phyloP scores from a whole-genome alignment of 2,888 invertebrate genomes.

The Lasioglossum leucozonium region DNA sequence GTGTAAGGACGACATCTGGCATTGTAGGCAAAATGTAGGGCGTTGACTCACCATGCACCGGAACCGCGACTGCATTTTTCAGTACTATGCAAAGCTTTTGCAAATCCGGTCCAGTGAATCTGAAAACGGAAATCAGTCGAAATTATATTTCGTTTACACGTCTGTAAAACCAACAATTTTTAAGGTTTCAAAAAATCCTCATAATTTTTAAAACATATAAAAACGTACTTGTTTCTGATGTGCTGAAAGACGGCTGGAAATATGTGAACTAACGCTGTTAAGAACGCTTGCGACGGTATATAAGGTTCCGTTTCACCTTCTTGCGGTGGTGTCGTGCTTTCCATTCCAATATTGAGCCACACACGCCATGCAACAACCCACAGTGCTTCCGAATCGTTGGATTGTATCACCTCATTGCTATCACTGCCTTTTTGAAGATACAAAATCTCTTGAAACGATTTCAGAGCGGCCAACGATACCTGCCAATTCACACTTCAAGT shows the following conservation, averaged over 20 bases:
- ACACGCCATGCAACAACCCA: conserved; percentile 94
- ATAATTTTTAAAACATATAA: neutral
- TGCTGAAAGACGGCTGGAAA: conserved; percentile 98
- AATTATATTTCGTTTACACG: conserved; percentile 49
- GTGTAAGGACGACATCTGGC: conserved; percentile 92
- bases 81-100: conserved; percentile 91
- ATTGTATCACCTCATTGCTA: conserved; percentile 79
- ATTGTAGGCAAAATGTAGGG: conserved; percentile 93
- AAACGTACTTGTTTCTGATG: conserved; percentile 89
- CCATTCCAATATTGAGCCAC: conserved; percentile 95
- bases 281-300: conserved; percentile 96
- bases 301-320: conserved; percentile 88
- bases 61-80: conserved; percentile 91
- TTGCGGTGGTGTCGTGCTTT: conserved; percentile 89
- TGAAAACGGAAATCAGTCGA: conserved; percentile 70
- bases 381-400: conserved; percentile 86
- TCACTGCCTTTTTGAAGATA: conserved; percentile 87
- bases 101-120: conserved; percentile 90
- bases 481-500: conserved; percentile 69
- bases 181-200: neutral
- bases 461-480: conserved; percentile 97
- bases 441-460: conserved; percentile 98
- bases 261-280: conserved; percentile 97
- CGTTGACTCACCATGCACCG: conserved; percentile 92
- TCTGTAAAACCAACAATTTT: neutral